Percentiles rank a stretch among this genome's conserved stretches.
Conservation (phyloP, 2,113 vertebrate genomes). For the Paradisaea rubra region DNA sequence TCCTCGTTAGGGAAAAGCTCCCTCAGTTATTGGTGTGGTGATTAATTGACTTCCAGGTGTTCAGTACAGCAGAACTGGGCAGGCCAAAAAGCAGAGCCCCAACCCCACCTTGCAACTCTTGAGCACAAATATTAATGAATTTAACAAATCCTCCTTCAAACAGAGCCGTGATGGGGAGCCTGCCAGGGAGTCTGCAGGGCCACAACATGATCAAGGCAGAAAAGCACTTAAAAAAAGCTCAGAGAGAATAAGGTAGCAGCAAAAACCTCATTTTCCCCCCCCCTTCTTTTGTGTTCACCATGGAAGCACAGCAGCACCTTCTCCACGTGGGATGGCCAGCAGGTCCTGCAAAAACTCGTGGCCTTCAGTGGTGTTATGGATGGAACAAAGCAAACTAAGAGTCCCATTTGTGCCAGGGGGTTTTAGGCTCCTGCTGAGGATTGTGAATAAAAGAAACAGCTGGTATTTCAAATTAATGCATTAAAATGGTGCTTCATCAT, state of each 20-base stretch:
- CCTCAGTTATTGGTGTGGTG: neutral
- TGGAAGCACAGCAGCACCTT: neutral
- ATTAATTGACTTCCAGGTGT: neutral
- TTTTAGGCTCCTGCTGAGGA: neutral
- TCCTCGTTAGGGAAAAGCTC: neutral
- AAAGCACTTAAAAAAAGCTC: neutral
- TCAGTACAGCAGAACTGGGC: rapidly evolving
- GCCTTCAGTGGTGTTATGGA: neutral
- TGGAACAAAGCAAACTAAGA: neutral
- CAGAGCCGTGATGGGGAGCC: neutral
- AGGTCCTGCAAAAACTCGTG: neutral
- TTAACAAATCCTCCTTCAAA: neutral
- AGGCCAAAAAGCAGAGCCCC: neutral
- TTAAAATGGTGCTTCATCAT: neutral
- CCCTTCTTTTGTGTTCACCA: neutral
- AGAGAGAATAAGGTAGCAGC: neutral
- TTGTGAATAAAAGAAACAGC: neutral
- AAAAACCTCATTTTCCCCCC: neutral
- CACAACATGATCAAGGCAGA: neutral
- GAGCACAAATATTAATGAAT: neutral
- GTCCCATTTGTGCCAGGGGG: neutral
- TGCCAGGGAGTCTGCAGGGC: neutral
- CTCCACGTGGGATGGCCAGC: neutral
- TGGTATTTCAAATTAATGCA: neutral
- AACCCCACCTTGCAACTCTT: neutral